phyloP scores from a whole-genome alignment of 2,888 invertebrate genomes.

The Aradus depressus region DNA sequence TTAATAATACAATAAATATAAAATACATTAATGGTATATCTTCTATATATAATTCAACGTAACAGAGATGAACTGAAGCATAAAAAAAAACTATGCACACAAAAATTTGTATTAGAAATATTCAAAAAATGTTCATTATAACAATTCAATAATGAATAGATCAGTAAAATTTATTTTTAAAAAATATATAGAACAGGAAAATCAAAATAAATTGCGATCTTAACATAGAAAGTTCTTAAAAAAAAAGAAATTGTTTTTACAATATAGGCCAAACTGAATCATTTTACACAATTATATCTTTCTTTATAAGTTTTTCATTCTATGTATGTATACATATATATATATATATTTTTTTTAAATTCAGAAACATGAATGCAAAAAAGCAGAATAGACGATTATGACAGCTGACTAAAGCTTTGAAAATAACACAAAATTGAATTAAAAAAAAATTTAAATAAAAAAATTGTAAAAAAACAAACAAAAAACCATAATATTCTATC shows the following conservation, averaged over 20 bases:
- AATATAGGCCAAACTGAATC: conserved; percentile 13
- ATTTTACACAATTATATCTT: conserved; percentile 1
- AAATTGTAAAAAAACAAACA: too few species aligned
- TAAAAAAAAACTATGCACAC: conserved; percentile 1
- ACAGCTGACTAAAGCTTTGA: conserved; percentile 11
- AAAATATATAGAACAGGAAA: background rate
- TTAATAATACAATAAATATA: conserved; percentile 18
- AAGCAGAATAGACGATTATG: conserved; percentile 14
- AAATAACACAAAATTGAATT: conserved; percentile 7
- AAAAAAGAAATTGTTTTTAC: background rate
- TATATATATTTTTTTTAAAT: too few species aligned
- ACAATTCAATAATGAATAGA: background rate
- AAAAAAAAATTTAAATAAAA: conserved; percentile 7
- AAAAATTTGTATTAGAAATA: background rate
- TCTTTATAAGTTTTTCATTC: background rate
- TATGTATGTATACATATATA: too few species aligned
- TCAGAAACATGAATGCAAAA: conserved; percentile 17
- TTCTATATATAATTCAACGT: conserved; percentile 6
- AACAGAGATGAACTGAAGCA: conserved; percentile 6
- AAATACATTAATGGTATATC: conserved; percentile 17
- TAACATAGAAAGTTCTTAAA: background rate
- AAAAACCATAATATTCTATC: too few species aligned
- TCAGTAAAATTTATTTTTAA: background rate
- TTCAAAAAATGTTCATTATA: background rate
- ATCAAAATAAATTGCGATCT: background rate